These are phyloP conservation scores for Chelonia mydas DNA, from an alignment of 2,797 vertebrate genomes.

Conservation along the genomic window DNA sequence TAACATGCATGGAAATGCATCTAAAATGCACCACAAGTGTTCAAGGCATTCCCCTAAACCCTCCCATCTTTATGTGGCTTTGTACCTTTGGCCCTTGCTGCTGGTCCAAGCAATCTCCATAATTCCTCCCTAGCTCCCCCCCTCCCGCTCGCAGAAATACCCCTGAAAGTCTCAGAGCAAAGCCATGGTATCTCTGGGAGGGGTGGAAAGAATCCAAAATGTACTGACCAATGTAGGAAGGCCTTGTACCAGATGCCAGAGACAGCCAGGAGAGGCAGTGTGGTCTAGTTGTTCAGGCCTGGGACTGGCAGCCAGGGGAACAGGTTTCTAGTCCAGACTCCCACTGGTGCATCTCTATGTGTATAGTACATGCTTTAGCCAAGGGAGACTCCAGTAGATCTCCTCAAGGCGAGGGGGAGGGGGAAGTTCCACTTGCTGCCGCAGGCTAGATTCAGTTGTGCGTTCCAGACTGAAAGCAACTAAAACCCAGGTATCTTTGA, in stretches of 20 bases:
- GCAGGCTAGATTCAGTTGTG: background rate
- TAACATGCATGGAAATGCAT: background rate
- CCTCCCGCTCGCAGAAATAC: no score
- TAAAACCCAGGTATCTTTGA: background rate
- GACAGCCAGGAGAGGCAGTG: background rate
- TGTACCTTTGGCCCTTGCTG: background rate
- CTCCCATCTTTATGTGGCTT: background rate
- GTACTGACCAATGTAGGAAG: background rate
- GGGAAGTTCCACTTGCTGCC: background rate
- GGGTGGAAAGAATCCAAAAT: conserved; percentile 6
- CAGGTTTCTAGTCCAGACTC: background rate
- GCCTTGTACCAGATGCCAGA: fast-evolving
- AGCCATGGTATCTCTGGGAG: background rate
- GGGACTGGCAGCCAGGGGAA: background rate
- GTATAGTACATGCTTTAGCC: no score
- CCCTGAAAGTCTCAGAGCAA: background rate
- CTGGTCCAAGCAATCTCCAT: no score
- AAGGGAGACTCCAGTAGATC: background rate
- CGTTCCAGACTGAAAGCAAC: background rate
- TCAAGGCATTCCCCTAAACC: background rate
- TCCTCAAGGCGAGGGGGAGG: background rate
- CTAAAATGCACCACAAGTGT: background rate
- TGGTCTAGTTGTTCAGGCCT: fast-evolving
- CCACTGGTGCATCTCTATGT: background rate
- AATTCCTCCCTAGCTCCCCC: no score